Conservation (phyloP, 2,797 vertebrate genomes). For the Macrochelys suwanniensis region DNA sequence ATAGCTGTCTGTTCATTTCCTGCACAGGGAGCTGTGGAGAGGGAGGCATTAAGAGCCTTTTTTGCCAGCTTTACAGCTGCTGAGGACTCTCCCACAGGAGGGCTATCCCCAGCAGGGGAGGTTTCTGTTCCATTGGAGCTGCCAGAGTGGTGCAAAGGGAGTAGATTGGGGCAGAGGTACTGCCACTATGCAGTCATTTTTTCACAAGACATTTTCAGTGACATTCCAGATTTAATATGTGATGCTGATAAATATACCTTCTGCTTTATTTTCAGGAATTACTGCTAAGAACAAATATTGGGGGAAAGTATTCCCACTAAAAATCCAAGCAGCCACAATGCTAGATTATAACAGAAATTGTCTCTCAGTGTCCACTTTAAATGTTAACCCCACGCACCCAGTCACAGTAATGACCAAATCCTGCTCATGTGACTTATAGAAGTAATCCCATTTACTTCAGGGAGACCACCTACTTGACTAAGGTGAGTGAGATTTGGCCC, state of each 20-base stretch:
- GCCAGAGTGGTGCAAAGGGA: not conserved
- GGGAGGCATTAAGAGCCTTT: not conserved
- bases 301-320: conserved; percentile 64
- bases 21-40: not conserved
- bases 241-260: conserved; percentile 56
- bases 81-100: not conserved
- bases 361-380: conserved; percentile 17
- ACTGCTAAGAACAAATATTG: conserved; percentile 57
- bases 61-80: not conserved
- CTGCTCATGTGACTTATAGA: not conserved
- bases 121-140: not conserved
- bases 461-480: not conserved
- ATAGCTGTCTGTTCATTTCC: not conserved
- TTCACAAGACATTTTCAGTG: conserved; percentile 39
- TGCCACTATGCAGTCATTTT: not conserved
- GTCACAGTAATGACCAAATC: not conserved
- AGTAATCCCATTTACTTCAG: not conserved
- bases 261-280: conserved; percentile 59
- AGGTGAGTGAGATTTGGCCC: not conserved
- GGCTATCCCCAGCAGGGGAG: accelerated
- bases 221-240: conserved; percentile 52
- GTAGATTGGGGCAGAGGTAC: not conserved
- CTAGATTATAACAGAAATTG: conserved; percentile 60
- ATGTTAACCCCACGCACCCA: not conserved
- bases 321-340: conserved; percentile 41